Base-by-base conservation (phyloP, 92 coral and sea anemone species). In the Porites evermanni region DNA sequence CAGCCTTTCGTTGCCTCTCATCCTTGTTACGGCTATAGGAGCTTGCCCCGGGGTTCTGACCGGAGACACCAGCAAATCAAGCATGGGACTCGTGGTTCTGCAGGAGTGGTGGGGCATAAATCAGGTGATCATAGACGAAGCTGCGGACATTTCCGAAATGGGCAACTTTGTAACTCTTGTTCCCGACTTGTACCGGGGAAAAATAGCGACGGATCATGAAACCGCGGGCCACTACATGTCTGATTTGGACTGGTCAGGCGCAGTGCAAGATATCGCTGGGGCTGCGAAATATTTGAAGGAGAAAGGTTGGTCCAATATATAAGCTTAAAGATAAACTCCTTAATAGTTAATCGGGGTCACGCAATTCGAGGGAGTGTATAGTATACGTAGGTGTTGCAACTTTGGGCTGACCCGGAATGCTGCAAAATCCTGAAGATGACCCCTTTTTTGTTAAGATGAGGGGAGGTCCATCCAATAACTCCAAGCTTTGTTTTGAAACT, bases 81-180 rank as follows among this genome's bases (percentile, higher is more conserved):
- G 56, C 64, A 77, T 77, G 67, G 94, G 94, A 3, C 76, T 91
- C 26, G 88, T 91, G 52, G 91, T 91, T 50, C 69, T 87, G 82
- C 94, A 91, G 19, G 94, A 91, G 66, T 91, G 94, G 94, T 91
- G 94, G 94, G 94, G 94, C 6, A 52, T 91, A 80, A 91, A 71
- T 76, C 77, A 91, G 17, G 54, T 85, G 21, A 91, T 91, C 26
- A 78, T 86, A 1, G 86, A 91, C 64, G 91, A 91, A 32, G 94
- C 91, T 2, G 71, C 78, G 12, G 91, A 87, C 12, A 91, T 91
- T 53, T 81, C 94, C 19, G 88, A 83, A 38, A 81, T 70, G 47
- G 94, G 94, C 66, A 88, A 79, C 72, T 87, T 91, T 21, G 88
- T 91, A 24, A 89, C 94, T 77, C 86, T 91, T 8, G 94, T 91